Evolutionary conservation across 1,140 invertebrate genomes (phyloP), one percentile per base, ranked within the genome.

Genomic region (Pararge aegeria): DNA sequence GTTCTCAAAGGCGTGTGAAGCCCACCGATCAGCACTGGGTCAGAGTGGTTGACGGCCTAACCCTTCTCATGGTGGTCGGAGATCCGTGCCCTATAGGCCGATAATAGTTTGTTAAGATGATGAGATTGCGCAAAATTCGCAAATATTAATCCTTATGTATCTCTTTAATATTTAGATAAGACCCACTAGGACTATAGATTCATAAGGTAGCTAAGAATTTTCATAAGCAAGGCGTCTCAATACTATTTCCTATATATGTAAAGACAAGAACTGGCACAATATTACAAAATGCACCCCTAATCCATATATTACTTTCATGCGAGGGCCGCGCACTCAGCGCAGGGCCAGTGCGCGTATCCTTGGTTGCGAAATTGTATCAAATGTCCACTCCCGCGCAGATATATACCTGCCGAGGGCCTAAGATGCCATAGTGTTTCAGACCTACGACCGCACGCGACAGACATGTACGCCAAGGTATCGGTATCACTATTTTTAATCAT

Each of bases 341-440:
- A 56, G 64, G 62, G 56, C 61, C 59, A n/a, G n/a, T n/a, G n/a
- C 44, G 49, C 48, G 55, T 74, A 74, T 83, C 78, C 75, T 78
- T 80, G 69, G 75, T 87, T 86, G 73, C 75, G 83, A 84, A 87
- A 87, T 68, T 80, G 80, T 85, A 81, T 82, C 84, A 80, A 73
- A 63, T 77, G 69, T 65, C 68, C 64, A 64, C 59, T 66, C 66
- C 55, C 48, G 61, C 67, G 63, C 61, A 42, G 54, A 68, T 79
- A 86, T 80, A 86, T 74, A 83, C 68, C 48, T 65, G 65, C 66
- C 49, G 61, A 44, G 55, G 42, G 53, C 52, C 29, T 16, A 21
- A 40, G 20, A 40, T 51, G 53, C 21, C 79, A 87, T 80, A 87
- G 80, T 80, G 78, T 69, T 73, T 53, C 50, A 53, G 55, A 69